Conservation (phyloP, 1,140 invertebrate species). For the Drosophila pandora region DNA sequence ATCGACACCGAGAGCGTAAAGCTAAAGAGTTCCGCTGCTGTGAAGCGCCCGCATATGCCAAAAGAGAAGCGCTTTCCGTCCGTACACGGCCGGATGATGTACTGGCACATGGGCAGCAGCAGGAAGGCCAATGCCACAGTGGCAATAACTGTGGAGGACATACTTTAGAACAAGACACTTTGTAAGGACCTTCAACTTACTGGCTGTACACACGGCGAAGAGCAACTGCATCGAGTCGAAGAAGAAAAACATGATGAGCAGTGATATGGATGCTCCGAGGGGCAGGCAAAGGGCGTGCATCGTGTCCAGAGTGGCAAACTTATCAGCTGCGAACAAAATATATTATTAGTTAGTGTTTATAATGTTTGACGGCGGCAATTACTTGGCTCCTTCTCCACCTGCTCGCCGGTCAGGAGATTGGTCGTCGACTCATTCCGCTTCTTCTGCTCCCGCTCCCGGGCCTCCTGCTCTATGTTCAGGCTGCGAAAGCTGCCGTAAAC, state of each 20-base stretch:
- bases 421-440: slow-evolving; percentile 86
- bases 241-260: slow-evolving; percentile 99
- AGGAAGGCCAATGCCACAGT: slow-evolving; percentile 98
- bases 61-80: slow-evolving; percentile 96
- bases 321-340: slow-evolving; percentile 62
- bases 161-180: not conserved
- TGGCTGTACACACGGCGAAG: slow-evolving; percentile 98
- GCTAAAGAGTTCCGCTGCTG: slow-evolving; percentile 96
- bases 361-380: slow-evolving; percentile 18
- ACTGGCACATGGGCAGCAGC: slow-evolving; percentile 98
- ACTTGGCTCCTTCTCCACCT: slow-evolving; percentile 81
- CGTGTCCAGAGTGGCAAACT: slow-evolving; percentile 92
- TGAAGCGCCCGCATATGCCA: slow-evolving; percentile 94
- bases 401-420: slow-evolving; percentile 85
- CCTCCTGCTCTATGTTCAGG: slow-evolving; percentile 97
- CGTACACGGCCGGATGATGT: slow-evolving; percentile 94
- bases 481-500: slow-evolving; percentile 98
- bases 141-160: slow-evolving; percentile 91
- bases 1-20: slow-evolving; percentile 96
- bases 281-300: slow-evolving; percentile 98
- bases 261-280: slow-evolving; percentile 96
- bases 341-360: slow-evolving; percentile 4
- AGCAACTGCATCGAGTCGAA: slow-evolving; percentile 99
- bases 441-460: slow-evolving; percentile 92
- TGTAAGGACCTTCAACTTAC: slow-evolving; percentile 86